Percentiles rank a stretch among this genome's conserved stretches.
Evolutionary conservation across 2,113 vertebrate species (phyloP).

Genomic region (Butorides virescens): DNA sequence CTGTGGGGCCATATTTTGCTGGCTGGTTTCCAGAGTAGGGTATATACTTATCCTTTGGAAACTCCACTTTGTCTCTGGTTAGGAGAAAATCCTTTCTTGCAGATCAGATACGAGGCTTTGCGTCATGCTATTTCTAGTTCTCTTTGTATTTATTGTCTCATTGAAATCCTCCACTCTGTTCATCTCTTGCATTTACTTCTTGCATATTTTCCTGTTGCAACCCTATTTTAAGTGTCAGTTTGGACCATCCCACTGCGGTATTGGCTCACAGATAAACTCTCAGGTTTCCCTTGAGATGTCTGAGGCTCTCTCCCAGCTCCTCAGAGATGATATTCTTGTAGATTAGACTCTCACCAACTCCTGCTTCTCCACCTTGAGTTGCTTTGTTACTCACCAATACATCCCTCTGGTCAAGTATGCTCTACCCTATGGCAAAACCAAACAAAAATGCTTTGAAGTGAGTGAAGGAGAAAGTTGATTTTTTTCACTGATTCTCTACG

Average conservation of each 20-base stretch:
- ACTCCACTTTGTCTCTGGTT: background rate
- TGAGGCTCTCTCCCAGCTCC: background rate
- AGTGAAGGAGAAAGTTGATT: background rate
- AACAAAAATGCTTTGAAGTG: background rate
- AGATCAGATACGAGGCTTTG: background rate
- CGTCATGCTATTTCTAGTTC: background rate
- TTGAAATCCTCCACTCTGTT: background rate
- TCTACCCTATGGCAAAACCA: background rate
- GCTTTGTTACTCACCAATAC: background rate
- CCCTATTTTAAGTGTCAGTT: background rate
- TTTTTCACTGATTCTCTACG: background rate
- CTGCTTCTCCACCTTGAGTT: background rate
- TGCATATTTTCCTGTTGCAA: background rate
- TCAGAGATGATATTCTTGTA: background rate
- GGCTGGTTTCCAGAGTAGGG: background rate
- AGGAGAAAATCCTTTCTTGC: background rate
- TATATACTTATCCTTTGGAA: background rate
- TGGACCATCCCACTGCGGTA: background rate
- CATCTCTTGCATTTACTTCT: background rate
- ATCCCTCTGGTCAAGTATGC: background rate
- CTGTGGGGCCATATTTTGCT: background rate
- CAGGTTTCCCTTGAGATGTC: background rate
- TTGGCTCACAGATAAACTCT: background rate
- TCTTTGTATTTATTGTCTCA: background rate
- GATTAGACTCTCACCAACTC: background rate